phyloP scores from a whole-genome alignment of 2,797 vertebrate genomes.

The Pipistrellus pygmaeus region DNA sequence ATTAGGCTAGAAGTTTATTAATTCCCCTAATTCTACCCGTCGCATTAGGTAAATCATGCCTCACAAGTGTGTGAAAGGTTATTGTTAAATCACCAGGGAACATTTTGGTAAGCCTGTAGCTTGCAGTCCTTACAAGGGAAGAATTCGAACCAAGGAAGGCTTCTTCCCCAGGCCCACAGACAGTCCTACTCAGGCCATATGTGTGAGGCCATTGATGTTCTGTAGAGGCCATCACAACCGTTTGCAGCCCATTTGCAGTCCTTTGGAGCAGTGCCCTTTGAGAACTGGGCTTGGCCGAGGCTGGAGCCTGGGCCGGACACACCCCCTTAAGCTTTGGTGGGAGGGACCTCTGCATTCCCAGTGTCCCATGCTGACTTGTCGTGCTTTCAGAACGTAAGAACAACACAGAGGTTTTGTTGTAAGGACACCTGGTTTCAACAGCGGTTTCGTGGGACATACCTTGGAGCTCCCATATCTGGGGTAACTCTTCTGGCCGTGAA shows the following conservation, averaged over 20 bases:
- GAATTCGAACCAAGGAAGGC: background rate
- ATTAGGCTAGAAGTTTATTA: slow-evolving; percentile 1
- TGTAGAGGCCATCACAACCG: background rate
- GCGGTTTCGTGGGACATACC: background rate
- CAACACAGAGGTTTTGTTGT: background rate
- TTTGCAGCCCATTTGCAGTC: background rate
- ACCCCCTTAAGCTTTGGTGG: background rate
- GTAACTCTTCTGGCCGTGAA: background rate
- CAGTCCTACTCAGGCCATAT: background rate
- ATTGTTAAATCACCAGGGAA: background rate
- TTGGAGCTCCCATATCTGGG: background rate
- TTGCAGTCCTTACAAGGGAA: background rate
- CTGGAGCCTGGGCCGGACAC: background rate
- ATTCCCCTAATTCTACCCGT: background rate
- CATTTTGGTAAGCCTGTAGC: background rate
- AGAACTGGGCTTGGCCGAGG: background rate
- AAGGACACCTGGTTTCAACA: slow-evolving; percentile 14
- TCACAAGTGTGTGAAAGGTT: background rate
- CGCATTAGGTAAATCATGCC: background rate
- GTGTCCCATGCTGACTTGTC: background rate
- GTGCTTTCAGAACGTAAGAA: background rate
- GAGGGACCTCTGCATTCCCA: background rate
- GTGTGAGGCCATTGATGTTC: background rate
- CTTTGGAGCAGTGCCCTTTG: background rate
- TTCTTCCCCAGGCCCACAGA: background rate